A percentile compares a stretch with the other conserved stretches of the same genome.
These are phyloP conservation scores for Phyto melanocephala DNA, from an alignment of 2,888 invertebrate genomes.

Conservation along the genomic window DNA sequence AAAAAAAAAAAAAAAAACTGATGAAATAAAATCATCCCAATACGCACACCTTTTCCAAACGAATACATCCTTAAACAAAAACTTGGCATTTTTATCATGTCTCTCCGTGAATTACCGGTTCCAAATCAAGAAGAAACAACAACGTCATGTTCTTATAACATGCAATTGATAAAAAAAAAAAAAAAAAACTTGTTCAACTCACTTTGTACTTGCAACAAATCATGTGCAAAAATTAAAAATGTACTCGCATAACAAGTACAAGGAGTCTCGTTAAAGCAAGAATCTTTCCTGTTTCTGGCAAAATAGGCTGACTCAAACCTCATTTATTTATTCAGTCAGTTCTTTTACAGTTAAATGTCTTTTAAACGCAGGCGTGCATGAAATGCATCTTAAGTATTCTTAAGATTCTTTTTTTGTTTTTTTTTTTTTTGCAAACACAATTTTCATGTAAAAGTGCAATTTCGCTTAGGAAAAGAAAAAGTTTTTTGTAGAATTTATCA, in stretches of 20 bases:
- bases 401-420: conserved; percentile 11
- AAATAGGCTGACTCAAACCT: neutral
- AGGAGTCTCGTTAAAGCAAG: neutral
- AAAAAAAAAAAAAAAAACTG: neutral
- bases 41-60: neutral
- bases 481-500: conserved; percentile 23
- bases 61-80: conserved; percentile 16
- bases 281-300: conserved; percentile 35
- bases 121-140: neutral
- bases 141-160: neutral
- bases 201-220: conserved; percentile 49
- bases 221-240: conserved; percentile 53
- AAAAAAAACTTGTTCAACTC: neutral
- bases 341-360: conserved; percentile 54
- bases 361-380: conserved; percentile 62
- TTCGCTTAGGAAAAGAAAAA: conserved; percentile 44
- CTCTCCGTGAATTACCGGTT: conserved; percentile 40
- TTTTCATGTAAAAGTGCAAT: conserved; percentile 38
- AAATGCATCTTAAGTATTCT: conserved; percentile 57
- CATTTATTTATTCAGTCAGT: conserved; percentile 2
- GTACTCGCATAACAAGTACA: neutral
- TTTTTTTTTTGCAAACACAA: neutral
- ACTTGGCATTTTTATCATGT: conserved; percentile 44
- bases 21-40: neutral
- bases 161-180: neutral